phyloP scores from a whole-genome alignment of 2,888 invertebrate species.

The Drosophila cracens region DNA sequence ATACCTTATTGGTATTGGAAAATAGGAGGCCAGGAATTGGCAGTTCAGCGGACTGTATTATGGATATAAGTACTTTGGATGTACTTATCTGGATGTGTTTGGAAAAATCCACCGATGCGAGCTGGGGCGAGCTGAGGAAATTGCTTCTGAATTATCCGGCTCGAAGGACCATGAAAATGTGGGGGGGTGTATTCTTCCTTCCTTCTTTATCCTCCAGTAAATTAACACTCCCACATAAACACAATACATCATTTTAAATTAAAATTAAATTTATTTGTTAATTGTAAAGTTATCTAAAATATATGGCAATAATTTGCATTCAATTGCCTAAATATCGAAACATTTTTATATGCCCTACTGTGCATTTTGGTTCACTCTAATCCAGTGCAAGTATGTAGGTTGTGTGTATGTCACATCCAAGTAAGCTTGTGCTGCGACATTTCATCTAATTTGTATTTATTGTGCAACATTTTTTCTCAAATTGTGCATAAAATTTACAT shows the following conservation, averaged over 20 bases:
- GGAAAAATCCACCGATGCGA: no score
- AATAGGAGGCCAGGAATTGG: no score
- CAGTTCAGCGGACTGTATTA: no score
- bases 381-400: neutral
- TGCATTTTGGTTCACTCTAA: slow-evolving; percentile 44
- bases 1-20: no score
- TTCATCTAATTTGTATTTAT: slow-evolving; percentile 80
- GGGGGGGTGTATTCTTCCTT: no score
- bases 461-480: slow-evolving; percentile 59
- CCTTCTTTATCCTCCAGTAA: no score
- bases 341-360: neutral
- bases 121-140: no score
- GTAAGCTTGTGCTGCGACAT: slow-evolving; percentile 39
- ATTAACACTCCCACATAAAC: no score
- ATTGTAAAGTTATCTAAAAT: neutral
- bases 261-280: neutral
- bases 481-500: slow-evolving; percentile 76
- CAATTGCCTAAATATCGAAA: neutral
- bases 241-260: neutral
- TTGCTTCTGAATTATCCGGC: no score
- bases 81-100: no score
- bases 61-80: no score
- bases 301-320: neutral
- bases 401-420: neutral
- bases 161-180: no score